These are phyloP conservation scores for Saimiri boliviensis DNA, from an alignment of 2,113 vertebrate species.

Conservation along the genomic window DNA sequence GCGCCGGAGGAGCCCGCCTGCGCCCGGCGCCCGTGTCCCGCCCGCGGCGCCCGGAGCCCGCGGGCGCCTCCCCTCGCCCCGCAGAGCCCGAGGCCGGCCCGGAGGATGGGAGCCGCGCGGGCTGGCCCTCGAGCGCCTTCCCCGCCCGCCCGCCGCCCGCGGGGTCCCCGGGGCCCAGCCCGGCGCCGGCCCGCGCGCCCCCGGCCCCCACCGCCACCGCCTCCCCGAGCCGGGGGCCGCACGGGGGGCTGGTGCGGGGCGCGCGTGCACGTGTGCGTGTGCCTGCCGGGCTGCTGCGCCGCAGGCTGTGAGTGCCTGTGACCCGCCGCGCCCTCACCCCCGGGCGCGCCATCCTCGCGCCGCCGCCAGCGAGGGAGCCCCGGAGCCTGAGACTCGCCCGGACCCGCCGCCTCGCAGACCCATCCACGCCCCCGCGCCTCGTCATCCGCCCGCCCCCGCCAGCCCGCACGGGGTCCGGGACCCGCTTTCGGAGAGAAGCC, in stretches of 20 bases:
- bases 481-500: not conserved
- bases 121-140: constrained; percentile 58
- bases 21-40: not conserved
- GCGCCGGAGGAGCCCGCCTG: not conserved
- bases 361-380: not conserved
- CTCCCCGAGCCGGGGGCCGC: constrained; percentile 27
- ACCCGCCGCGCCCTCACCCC: constrained; percentile 3
- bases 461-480: not conserved
- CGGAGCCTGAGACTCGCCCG: not conserved
- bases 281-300: constrained; percentile 46
- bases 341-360: not conserved
- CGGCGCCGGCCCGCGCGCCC: not conserved
- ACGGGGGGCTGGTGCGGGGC: constrained; percentile 15
- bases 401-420: not conserved
- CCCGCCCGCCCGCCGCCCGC: constrained; percentile 35
- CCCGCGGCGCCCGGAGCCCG: not conserved
- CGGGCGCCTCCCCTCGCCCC: not conserved
- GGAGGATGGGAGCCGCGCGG: constrained; percentile 56
- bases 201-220: constrained; percentile 46
- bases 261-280: constrained; percentile 58
- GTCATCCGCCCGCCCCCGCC: not conserved
- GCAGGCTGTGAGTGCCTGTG: constrained; percentile 71
- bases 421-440: not conserved
- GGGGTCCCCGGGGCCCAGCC: not conserved
- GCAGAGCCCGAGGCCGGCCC: constrained; percentile 17